A percentile compares a stretch with the other conserved stretches of the same genome.
Conservation (phyloP, 2,113 vertebrate genomes). For the Mobula birostris region DNA sequence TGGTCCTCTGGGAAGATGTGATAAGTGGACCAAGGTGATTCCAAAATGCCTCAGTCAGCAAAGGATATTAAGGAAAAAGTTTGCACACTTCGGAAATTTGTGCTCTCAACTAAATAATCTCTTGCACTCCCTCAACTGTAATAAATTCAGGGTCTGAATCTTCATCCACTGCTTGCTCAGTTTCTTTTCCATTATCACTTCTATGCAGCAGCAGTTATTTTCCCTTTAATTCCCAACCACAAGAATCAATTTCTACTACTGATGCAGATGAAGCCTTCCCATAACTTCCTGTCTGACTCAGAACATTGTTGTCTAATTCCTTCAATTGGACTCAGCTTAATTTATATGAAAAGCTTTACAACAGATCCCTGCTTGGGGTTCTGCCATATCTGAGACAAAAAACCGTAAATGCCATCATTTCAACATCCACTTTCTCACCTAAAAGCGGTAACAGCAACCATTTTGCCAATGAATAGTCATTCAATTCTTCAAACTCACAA, state of each 20-base stretch:
- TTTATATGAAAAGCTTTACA: not conserved
- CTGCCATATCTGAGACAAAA: not conserved
- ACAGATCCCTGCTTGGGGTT: not conserved
- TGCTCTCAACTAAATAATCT: not conserved
- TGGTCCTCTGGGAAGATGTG: not conserved
- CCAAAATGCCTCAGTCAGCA: not conserved
- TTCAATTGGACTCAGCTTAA: not conserved
- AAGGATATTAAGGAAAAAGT: not conserved
- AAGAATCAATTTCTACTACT: not conserved
- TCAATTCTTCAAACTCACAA: not conserved
- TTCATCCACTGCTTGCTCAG: not conserved
- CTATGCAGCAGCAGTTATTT: not conserved
- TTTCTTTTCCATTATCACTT: not conserved
- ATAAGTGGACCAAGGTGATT: not conserved
- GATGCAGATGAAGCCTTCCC: not conserved
- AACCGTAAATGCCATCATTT: not conserved
- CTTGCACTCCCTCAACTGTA: no score
- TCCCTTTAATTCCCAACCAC: not conserved
- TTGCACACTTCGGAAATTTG: not conserved
- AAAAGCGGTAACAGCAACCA: not conserved
- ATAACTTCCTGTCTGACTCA: conserved; percentile 23
- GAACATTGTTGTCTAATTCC: not conserved
- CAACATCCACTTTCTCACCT: not conserved
- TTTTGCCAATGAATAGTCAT: not conserved
- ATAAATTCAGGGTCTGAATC: not conserved